These are phyloP conservation scores for Lacanobia wlatinum DNA, from an alignment of 2,888 invertebrate species.

Conservation along the genomic window DNA sequence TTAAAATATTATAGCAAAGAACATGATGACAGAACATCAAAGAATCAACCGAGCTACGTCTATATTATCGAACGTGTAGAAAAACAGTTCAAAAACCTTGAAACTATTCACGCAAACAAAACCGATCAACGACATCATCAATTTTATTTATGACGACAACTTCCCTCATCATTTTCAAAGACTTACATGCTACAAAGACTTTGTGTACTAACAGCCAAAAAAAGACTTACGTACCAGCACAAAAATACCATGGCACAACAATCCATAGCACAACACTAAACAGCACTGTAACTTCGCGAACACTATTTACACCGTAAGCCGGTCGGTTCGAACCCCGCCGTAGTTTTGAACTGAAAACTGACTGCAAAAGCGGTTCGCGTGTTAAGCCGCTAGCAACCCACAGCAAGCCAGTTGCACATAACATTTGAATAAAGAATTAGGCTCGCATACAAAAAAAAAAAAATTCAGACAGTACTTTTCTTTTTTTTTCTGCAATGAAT, in stretches of 20 bases:
- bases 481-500: background rate
- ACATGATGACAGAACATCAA: no score
- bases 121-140: background rate
- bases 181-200: no score
- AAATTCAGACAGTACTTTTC: background rate
- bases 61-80: background rate
- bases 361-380: slow-evolving; percentile 86
- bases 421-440: slow-evolving; percentile 74
- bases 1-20: background rate
- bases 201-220: background rate
- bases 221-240: slow-evolving; percentile 65
- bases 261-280: slow-evolving; percentile 66
- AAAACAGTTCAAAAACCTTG: slow-evolving; percentile 21
- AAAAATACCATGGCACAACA: slow-evolving; percentile 59
- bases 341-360: slow-evolving; percentile 86
- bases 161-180: no score
- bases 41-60: background rate
- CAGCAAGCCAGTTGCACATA: slow-evolving; percentile 79
- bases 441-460: background rate
- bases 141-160: background rate
- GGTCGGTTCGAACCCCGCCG: slow-evolving; percentile 80
- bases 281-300: slow-evolving; percentile 64
- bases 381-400: slow-evolving; percentile 80
- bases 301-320: slow-evolving; percentile 67
- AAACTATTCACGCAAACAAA: background rate